A percentile compares a stretch with the other conserved stretches of the same genome.
These are phyloP conservation scores for Perizoma affinitatum DNA, from an alignment of 2,888 invertebrate genomes.

Conservation along the genomic window DNA sequence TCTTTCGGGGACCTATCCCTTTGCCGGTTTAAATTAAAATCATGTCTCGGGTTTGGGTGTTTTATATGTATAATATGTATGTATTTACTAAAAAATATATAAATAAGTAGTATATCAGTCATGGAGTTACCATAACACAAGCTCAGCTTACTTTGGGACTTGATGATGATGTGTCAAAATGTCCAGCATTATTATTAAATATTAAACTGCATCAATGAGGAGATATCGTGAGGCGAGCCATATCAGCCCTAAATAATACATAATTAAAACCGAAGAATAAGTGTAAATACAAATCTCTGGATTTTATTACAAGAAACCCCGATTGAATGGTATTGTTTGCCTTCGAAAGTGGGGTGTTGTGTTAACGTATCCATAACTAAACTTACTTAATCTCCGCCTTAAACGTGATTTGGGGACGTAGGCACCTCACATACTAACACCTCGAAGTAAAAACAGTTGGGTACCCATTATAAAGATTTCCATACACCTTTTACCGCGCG, in stretches of 20 bases:
- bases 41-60: neutral
- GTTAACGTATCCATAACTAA: neutral
- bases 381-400: neutral
- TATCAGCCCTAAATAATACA: too few relatives aligned
- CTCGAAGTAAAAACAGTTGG: neutral
- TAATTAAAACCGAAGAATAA: too few relatives aligned
- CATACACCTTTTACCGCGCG: too few relatives aligned
- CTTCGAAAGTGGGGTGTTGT: neutral
- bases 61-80: too few relatives aligned
- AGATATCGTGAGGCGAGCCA: too few relatives aligned
- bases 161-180: neutral
- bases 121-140: too few relatives aligned
- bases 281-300: too few relatives aligned
- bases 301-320: neutral
- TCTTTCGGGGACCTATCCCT: slow-evolving; percentile 15
- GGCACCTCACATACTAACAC: neutral
- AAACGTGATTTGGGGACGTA: slow-evolving; percentile 1
- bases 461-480: neutral
- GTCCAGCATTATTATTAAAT: too few relatives aligned
- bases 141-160: neutral
- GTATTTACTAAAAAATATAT: too few relatives aligned
- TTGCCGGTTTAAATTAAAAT: slow-evolving; percentile 15
- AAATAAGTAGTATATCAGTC: too few relatives aligned
- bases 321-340: neutral
- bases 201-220: too few relatives aligned